Conservation (phyloP, 2,797 vertebrate genomes). For the Molothrus aeneus region DNA sequence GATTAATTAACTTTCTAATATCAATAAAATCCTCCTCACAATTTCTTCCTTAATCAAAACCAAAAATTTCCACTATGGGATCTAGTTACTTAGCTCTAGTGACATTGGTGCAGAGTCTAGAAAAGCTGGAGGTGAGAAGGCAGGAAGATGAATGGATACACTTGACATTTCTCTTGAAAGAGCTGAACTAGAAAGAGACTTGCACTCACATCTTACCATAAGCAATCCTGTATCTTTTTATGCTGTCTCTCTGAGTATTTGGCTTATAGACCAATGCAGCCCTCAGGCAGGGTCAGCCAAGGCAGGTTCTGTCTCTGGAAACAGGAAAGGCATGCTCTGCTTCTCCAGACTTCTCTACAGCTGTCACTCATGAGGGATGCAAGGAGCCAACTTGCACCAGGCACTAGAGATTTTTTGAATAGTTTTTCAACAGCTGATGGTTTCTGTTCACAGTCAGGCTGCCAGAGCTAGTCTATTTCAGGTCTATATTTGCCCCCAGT, state of each 20-base stretch:
- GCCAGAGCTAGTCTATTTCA: conserved; percentile 40
- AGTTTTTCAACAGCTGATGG: conserved; percentile 48
- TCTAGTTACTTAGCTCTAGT: neutral
- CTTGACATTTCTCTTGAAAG: neutral
- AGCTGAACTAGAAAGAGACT: conserved; percentile 1
- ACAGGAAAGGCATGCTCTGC: neutral
- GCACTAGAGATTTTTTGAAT: conserved; percentile 41
- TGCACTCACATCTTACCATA: conserved; percentile 21
- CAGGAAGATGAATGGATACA: neutral
- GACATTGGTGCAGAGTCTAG: neutral
- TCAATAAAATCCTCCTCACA: too few species aligned
- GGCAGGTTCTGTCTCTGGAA: conserved; percentile 59
- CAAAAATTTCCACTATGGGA: neutral
- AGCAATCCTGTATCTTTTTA: conserved; percentile 36
- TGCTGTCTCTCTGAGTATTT: neutral
- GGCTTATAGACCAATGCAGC: conserved; percentile 22
- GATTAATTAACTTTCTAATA: too few species aligned
- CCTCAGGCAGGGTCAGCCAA: conserved; percentile 1
- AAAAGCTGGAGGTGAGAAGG: neutral
- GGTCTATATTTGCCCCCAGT: conserved; percentile 9
- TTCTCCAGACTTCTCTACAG: conserved; percentile 55
- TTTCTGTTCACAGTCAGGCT: conserved; percentile 38
- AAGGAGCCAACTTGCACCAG: conserved; percentile 14
- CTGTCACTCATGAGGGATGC: conserved; percentile 22
- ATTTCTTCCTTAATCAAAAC: too few species aligned